Evolutionary conservation across 2,797 vertebrate genomes (phyloP).

Genomic region (Sebastes taczanowskii): DNA sequence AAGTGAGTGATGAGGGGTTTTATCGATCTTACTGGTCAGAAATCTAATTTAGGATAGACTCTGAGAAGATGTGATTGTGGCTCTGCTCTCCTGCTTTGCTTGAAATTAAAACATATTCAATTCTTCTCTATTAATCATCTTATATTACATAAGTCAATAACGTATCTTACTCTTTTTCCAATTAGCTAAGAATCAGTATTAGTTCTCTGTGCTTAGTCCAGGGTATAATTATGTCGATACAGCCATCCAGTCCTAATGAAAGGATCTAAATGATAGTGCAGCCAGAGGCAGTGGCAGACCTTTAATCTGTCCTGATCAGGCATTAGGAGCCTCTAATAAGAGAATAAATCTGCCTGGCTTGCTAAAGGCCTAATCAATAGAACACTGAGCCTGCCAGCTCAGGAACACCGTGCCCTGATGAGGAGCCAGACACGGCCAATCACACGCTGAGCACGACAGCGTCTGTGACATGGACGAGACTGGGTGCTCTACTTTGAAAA

Average conservation of each 20-base stretch:
- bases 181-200: slow-evolving; percentile 11
- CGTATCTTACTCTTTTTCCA: not conserved
- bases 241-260: slow-evolving; percentile 70
- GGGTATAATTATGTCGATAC: slow-evolving; percentile 58
- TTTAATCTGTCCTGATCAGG: slow-evolving; percentile 79
- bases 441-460: slow-evolving; percentile 9
- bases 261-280: slow-evolving; percentile 68
- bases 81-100: slow-evolving; percentile 1
- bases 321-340: slow-evolving; percentile 79
- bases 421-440: slow-evolving; percentile 35
- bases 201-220: slow-evolving; percentile 22
- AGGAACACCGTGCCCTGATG: slow-evolving; percentile 59
- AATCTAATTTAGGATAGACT: slow-evolving; percentile 25
- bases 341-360: slow-evolving; percentile 75
- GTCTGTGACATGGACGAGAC: slow-evolving; percentile 6
- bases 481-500: not conserved
- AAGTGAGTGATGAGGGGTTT: slow-evolving; percentile 1
- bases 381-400: slow-evolving; percentile 50
- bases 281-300: slow-evolving; percentile 67
- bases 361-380: slow-evolving; percentile 81
- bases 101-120: slow-evolving; percentile 30
- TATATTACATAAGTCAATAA: not conserved
- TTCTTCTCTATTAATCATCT: slow-evolving; percentile 19
- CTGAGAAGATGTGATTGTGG: slow-evolving; percentile 1
- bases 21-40: slow-evolving; percentile 36